Conservation (phyloP, 1,140 invertebrate genomes). For the Drosophila funebris region DNA sequence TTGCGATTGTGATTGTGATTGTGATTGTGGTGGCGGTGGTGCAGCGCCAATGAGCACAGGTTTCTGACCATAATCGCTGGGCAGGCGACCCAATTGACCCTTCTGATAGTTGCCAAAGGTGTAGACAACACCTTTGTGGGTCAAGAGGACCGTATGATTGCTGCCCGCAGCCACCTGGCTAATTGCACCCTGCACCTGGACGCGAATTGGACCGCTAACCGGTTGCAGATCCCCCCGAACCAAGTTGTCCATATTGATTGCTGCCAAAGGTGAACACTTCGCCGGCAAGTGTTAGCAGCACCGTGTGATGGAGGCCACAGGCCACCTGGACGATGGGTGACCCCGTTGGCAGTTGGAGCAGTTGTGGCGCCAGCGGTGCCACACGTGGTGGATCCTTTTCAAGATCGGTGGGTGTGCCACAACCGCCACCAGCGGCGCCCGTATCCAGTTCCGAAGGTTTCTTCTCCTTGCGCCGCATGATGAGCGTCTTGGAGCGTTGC, state of each 20-base stretch:
- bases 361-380: slow-evolving; percentile 89
- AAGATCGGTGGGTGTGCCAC: slow-evolving; percentile 85
- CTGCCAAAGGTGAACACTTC: slow-evolving; percentile 95
- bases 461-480: slow-evolving; percentile 80
- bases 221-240: slow-evolving; percentile 91
- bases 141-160: slow-evolving; percentile 97
- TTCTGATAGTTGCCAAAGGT: slow-evolving; percentile 97
- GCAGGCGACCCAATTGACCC: slow-evolving; percentile 92
- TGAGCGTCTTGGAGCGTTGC: slow-evolving; percentile 78
- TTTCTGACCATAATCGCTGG: slow-evolving; percentile 80
- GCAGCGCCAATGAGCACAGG: slow-evolving; percentile 18
- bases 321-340: slow-evolving; percentile 92
- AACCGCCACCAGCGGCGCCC: slow-evolving; percentile 61
- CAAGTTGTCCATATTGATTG: slow-evolving; percentile 97
- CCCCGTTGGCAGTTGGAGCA: slow-evolving; percentile 88
- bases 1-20: slow-evolving; percentile 2
- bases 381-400: slow-evolving; percentile 88
- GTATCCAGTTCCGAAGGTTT: slow-evolving; percentile 67
- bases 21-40: slow-evolving; percentile 3
- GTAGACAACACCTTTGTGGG: slow-evolving; percentile 94
- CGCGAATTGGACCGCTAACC: slow-evolving; percentile 90
- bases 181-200: slow-evolving; percentile 88
- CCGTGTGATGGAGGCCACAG: slow-evolving; percentile 95
- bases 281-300: slow-evolving; percentile 86
- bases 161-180: slow-evolving; percentile 95